Base-by-base conservation (phyloP, 2,888 invertebrate species). In the Creontiades dilutus region DNA sequence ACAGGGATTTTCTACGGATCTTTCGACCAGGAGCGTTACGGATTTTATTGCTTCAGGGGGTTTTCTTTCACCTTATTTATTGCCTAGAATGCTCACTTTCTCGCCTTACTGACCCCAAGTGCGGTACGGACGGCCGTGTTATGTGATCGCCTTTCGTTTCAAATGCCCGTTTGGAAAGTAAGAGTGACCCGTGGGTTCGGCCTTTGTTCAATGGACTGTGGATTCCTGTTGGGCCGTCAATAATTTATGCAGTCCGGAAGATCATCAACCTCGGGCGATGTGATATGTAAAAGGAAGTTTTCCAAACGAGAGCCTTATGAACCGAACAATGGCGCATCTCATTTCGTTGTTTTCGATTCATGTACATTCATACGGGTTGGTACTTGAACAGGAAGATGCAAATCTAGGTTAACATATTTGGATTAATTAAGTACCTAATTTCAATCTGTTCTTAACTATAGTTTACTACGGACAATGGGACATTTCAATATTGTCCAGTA, bases 121-220 rank as follows among this genome's bases (percentile, higher is more conserved):
- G 61, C 61, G n/a, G n/a, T 19, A 61, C 61, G 16, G 61, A 14
- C 14, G 5, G 14, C 52, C 52, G 14, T 52, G 61, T 61, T 61
- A 61, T 61, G 61, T 61, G 61, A 61, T 61, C 61, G n/a, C 61
- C 61, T 61, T 61, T 61, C 61, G 61, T 61, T 61, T 61, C 16
- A 19, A 61, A 61, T 61, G 52, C 52, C 52, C 52, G 52, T 52
- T 52, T 52, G n/a, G 61, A 61, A 61, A 61, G 61, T 61, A 61
- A 61, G 61, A 61, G 61, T 61, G 61, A 61, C 61, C 61, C 19
- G 61, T 19, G 61, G 61, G 61, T 19, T n/a, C 61, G 61, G 61
- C 16, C 61, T 52, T 52, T 19, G 61, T 19, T 61, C 61, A 61
- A 61, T 61, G 61, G 61, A 61, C n/a, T 61, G 61, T 61, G 61